phyloP scores from a whole-genome alignment of 2,888 invertebrate species.

The Micoletzkya japonica region DNA sequence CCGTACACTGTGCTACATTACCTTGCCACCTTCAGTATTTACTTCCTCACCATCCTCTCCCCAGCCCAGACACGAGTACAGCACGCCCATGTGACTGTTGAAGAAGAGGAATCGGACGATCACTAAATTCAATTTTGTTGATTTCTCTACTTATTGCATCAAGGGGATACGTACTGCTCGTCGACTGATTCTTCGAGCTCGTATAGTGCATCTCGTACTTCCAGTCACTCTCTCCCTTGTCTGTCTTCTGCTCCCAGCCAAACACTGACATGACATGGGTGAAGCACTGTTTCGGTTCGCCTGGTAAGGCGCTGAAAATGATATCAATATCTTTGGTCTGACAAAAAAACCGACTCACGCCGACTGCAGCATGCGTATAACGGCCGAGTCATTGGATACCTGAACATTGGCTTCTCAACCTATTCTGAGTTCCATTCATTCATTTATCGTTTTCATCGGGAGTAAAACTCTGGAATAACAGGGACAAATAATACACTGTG shows the following conservation, averaged over 20 bases:
- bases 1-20: no score
- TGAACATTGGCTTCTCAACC: neutral
- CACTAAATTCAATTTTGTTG: conserved; percentile 32
- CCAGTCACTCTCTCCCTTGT: conserved; percentile 25
- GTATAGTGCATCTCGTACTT: conserved; percentile 18
- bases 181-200: conserved; percentile 14
- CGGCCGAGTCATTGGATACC: conserved; percentile 38
- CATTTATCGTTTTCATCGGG: no score
- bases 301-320: conserved; percentile 41
- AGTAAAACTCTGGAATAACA: neutral
- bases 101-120: conserved; percentile 52
- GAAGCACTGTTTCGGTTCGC: conserved; percentile 43
- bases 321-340: neutral
- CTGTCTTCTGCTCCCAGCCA: conserved; percentile 13
- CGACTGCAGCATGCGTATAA: conserved; percentile 42
- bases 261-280: conserved; percentile 43
- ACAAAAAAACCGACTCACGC: conserved; percentile 33
- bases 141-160: neutral
- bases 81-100: conserved; percentile 49
- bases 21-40: no score
- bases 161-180: neutral
- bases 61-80: conserved; percentile 43
- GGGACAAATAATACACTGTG: neutral
- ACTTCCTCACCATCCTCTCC: conserved; percentile 3
- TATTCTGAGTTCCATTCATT: neutral